Evolutionary conservation across 2,797 vertebrate genomes (phyloP).

Genomic region (Sebastiscus tertius): DNA sequence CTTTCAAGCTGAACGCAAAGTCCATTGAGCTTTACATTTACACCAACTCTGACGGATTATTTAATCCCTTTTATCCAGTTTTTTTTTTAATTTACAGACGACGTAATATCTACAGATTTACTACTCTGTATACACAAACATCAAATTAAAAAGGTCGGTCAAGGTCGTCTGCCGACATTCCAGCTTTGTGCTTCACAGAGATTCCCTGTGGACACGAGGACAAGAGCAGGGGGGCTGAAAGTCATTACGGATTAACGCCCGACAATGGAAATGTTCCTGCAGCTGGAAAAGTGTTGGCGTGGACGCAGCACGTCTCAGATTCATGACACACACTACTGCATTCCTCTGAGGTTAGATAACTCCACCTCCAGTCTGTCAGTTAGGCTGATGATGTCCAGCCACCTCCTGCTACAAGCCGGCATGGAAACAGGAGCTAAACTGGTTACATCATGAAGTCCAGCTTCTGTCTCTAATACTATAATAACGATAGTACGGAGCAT

Average conservation of each 20-base stretch:
- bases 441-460: neutral
- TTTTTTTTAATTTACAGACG: constrained; percentile 3
- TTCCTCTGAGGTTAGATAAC: constrained; percentile 27
- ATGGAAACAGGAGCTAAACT: neutral
- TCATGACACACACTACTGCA: neutral
- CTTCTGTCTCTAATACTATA: neutral
- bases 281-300: constrained; percentile 55
- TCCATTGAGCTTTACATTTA: neutral
- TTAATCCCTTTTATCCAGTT: constrained; percentile 8
- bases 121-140: neutral
- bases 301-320: neutral
- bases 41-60: neutral
- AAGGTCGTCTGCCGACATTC: constrained; percentile 51
- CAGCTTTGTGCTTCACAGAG: constrained; percentile 38
- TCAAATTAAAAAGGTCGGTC: constrained; percentile 32
- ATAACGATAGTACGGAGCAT: no score
- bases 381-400: constrained; percentile 5
- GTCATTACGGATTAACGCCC: constrained; percentile 70
- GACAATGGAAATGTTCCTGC: constrained; percentile 68
- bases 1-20: neutral
- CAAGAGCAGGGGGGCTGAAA: constrained; percentile 44
- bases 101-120: constrained; percentile 13
- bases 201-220: constrained; percentile 61
- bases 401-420: neutral
- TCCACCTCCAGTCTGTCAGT: neutral